Evolutionary conservation across 2,113 vertebrate species (phyloP).

Genomic region (Petromus typicus): DNA sequence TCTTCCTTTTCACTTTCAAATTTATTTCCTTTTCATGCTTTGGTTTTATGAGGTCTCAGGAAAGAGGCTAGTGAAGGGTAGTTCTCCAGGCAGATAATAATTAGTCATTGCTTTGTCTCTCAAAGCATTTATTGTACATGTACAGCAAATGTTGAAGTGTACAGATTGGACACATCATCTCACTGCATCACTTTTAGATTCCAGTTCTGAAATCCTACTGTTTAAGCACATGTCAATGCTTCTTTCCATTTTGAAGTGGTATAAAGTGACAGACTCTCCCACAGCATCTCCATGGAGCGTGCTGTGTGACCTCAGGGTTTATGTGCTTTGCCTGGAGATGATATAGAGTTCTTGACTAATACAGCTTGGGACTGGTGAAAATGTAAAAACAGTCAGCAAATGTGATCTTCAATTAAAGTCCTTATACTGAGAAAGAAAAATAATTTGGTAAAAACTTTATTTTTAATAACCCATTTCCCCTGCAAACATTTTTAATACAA

Average conservation of each 20-base stretch:
- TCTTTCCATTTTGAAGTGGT: neutral
- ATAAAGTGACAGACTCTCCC: neutral
- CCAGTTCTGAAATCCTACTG: neutral
- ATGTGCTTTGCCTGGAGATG: neutral
- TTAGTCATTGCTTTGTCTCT: neutral
- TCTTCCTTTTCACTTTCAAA: neutral
- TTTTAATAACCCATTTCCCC: neutral
- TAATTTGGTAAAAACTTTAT: neutral
- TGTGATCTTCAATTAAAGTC: neutral
- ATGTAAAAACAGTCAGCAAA: neutral
- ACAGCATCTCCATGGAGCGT: neutral
- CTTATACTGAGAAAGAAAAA: neutral
- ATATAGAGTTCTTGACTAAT: neutral
- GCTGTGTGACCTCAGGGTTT: neutral
- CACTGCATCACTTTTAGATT: neutral
- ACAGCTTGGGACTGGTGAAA: neutral
- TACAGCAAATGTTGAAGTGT: neutral
- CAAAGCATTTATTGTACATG: neutral
- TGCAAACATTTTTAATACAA: neutral
- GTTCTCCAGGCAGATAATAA: neutral
- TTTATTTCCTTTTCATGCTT: constrained; percentile 4
- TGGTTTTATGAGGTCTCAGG: neutral
- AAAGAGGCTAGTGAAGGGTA: neutral
- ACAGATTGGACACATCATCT: neutral
- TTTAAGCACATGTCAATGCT: neutral